phyloP scores from a whole-genome alignment of 2,797 vertebrate genomes.

The Centropyge bicolor region DNA sequence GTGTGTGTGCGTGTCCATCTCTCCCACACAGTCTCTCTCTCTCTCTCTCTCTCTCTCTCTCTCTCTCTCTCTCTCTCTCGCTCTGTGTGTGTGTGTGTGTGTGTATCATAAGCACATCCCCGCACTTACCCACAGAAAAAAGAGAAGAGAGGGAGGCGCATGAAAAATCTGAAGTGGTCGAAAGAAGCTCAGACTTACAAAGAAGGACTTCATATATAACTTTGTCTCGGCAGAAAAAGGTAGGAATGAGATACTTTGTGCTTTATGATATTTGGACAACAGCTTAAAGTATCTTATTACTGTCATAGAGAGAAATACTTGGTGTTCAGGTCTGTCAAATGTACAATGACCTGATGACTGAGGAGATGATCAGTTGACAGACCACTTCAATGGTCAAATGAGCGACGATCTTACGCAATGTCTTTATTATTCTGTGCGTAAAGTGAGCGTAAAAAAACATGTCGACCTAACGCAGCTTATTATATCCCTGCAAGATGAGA shows the following conservation, averaged over 20 bases:
- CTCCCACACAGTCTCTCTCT: not conserved
- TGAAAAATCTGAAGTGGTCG: constrained; percentile 6
- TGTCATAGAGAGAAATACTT: too few species aligned
- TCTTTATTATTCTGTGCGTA: not conserved
- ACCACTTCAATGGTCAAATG: not conserved
- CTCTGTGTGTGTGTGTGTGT: too few species aligned
- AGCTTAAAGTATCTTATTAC: not conserved
- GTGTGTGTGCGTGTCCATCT: too few species aligned
- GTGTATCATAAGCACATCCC: constrained; percentile 5
- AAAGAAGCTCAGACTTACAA: not conserved
- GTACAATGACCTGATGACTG: not conserved
- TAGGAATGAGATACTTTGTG: constrained; percentile 25
- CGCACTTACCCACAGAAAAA: not conserved
- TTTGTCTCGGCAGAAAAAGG: constrained; percentile 25
- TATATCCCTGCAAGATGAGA: too few species aligned
- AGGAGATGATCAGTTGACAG: not conserved
- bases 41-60: not conserved
- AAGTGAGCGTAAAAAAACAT: not conserved
- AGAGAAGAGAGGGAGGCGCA: not conserved
- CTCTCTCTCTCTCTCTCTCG: not conserved
- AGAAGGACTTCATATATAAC: not conserved
- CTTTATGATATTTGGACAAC: not conserved
- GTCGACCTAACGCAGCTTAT: too few species aligned
- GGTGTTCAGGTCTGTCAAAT: not conserved
- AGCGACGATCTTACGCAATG: constrained; percentile 2